Evolutionary conservation across 2,113 vertebrate species (phyloP), one percentile per base, ranked within the genome.

Genomic region (Chionis minor): DNA sequence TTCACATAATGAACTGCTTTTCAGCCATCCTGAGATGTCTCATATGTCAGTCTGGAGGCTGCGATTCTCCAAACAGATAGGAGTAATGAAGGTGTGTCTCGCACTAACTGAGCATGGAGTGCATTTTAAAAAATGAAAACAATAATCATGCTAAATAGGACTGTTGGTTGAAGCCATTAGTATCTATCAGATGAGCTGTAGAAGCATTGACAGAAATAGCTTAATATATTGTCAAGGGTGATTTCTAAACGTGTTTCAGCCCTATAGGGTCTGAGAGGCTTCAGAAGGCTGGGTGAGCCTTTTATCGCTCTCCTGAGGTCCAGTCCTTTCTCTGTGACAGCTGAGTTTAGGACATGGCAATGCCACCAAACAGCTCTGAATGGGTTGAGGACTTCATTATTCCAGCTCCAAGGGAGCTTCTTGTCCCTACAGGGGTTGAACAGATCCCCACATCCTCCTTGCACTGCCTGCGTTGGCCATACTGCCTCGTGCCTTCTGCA

Each of bases 91-190:
- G 95, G 96, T 94, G 95, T 92, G 92, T 90, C 96, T 94, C 49
- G 92, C 93, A 97, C 96, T 97, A 97, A 96, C 92, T 91, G 95
- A 96, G 96, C 96, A 96, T 95, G 90, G 96, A 94, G 79, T 93
- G 86, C 96, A 94, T 96, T 96, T 97, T 97, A 95, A 96, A 97
- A 96, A 97, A 97, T 92, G 95, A 97, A 96, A 93, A 96, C 95
- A 96, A 93, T 97, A 96, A 96, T 97, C 93, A 97, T 94, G 96
- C 96, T 97, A 97, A 97, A 96, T 96, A 96, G 97, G 85, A 94
- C 73, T 97, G 88, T 96, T 96, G 88, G 81, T 94, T 86, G 96
- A 87, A 95, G 91, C 93, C 93, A 96, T 97, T 97, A 96, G 95
- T 96, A 95, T 96, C 95, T 95, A 95, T 97, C 94, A 94, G 92